Base-by-base conservation (phyloP, 2,888 invertebrate species). In the Cinara cedri region DNA sequence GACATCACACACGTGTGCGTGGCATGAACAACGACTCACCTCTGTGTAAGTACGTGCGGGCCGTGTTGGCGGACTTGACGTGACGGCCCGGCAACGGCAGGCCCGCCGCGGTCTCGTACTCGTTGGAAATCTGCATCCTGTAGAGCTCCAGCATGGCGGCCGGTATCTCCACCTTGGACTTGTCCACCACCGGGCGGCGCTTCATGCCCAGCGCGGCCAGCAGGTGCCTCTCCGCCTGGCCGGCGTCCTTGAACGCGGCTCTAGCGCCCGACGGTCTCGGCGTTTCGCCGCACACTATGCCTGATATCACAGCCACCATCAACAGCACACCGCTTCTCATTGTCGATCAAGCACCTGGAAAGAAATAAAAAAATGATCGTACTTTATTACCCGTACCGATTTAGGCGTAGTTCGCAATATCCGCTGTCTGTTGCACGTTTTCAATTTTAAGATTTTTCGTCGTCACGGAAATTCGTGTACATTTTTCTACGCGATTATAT, bases 51-150 rank as follows among this genome's bases (percentile, higher is more conserved):
- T 92, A 95, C 86, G 93, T 93, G 85, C 95, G 89, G 82, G 94
- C 92, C 80, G 94, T 95, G 87, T 95, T 95, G 83, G 95, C 93
- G 83, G 91, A 90, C 84, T 91, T 90, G 82, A 92, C 90, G 84
- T 90, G 88, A 83, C 90, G 87, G 82, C 91, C 92, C 81, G 89
- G 90, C 84, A 89, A 91, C 85, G 90, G 90, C 83, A 92, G 88
- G 83, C 89, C 88, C 6, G 55, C 66, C 72, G 90, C 88, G 82
- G 90, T 90, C 42, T 90, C 90, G 83, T 89, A 89, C 84, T 87
- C 90, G 84, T 87, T 88, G 84, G 89, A 90, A 86, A 88, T 89
- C 83, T 92, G 91, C 86, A 91, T 89, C 90, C 96, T 90, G 83
- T 87, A 85, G 86, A 87, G 86, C 87, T 88, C 87, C 83, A 85